phyloP scores from a whole-genome alignment of 2,113 vertebrate genomes.

The Reinhardtius hippoglossoides region DNA sequence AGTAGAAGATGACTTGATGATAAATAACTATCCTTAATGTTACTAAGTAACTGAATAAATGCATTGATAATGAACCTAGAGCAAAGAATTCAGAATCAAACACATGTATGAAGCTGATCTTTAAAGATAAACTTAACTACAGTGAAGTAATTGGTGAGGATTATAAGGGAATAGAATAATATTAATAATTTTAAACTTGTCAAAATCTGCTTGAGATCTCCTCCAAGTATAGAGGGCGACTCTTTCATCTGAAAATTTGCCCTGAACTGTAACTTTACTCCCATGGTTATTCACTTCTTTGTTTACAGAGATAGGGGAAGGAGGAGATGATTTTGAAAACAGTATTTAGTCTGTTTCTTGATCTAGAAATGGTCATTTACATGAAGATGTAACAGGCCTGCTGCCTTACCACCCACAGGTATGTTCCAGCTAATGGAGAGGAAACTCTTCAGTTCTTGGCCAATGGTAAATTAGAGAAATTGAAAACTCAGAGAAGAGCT shows the following conservation, averaged over 20 bases:
- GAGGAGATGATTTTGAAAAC: too few species aligned
- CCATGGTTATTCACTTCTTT: too few species aligned
- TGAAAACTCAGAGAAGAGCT: slow-evolving; percentile 84
- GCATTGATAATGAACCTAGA: too few species aligned
- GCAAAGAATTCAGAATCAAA: too few species aligned
- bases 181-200: background rate
- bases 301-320: too few species aligned
- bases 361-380: background rate
- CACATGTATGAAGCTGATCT: background rate
- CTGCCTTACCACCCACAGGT: slow-evolving; percentile 49
- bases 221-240: background rate
- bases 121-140: background rate
- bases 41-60: too few species aligned
- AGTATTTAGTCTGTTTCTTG: background rate
- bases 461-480: slow-evolving; percentile 87
- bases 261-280: too few species aligned
- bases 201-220: background rate
- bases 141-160: background rate
- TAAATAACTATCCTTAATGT: too few species aligned
- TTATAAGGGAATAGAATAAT: background rate
- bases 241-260: background rate
- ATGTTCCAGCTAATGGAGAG: slow-evolving; percentile 75
- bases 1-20: too few species aligned
- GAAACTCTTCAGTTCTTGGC: slow-evolving; percentile 68
- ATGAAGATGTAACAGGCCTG: background rate